Evolutionary conservation across 2,113 vertebrate genomes (phyloP), one percentile per base, ranked within the genome.

Genomic region (Coptodon rendalli): DNA sequence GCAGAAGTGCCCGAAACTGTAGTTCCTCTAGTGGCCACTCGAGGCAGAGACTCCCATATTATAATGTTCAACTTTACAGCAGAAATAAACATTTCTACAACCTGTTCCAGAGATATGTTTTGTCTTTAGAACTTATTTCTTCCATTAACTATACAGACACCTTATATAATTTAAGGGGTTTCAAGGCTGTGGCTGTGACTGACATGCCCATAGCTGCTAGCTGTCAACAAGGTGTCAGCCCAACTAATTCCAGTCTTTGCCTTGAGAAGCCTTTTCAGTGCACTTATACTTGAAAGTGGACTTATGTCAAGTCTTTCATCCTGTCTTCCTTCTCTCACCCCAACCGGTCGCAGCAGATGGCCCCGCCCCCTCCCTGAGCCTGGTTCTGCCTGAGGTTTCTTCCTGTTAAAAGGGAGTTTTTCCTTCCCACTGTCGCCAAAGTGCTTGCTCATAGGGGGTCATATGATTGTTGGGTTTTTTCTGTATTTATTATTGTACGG

Each of bases 311-410:
- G 57, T 61, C 57, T 31, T 61, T 61, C 22, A 6, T 61, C 29
- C 29, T 17, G 29, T 61, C 57, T 34, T 61, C 5, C 57, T 34
- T 19, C 8, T 61, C 29, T 34, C 57, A 61, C 57, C 27, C 57
- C 57, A 61, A 10, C 27, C 5, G 1, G 5, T 61, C 27, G 1
- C 14, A 61, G 29, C 57, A 61, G 57, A 2, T 61, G 27, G 57
- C 8, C 56, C 56, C 8, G 3, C 27, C 29, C 27, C 27, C 57
- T 4, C 27, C 14, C 14, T 61, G 57, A 61, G 57, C 57, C 8
- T 61, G 57, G 14, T 61, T 61, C 57, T 31, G 14, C 3, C 0
- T 0, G 2, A 59, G 14, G 57, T 31, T 31, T 31, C 57, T 61
- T 61, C 27, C 57, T 61, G 57, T 61, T 61, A 61, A 61, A 61